Evolutionary conservation across 2,888 invertebrate genomes (phyloP), one percentile per base, ranked within the genome.

Genomic region (Rhimphoctona megacephalus): DNA sequence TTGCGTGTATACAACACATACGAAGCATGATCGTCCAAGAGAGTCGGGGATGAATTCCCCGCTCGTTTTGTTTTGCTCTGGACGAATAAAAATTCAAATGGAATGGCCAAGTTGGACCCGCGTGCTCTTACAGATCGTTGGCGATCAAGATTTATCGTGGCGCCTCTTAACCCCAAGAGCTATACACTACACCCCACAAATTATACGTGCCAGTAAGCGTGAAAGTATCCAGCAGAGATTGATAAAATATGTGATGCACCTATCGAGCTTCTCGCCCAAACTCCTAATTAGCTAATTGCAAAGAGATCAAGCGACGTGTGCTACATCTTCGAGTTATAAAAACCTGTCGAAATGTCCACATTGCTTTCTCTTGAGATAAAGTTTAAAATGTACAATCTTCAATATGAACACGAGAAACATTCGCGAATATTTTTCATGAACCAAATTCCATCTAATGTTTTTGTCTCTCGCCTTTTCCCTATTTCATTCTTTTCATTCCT

Each of bases 141-240:
- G 43, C 36, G 66, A 83, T 76, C 79, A 80, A 80, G 70, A 85
- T 85, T 83, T 80, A 85, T 83, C 77, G 78, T 64, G 54, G 64
- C 4, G 22, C 76, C 57, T 80, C 70, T 74, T 77, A 70, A 70
- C 69, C 77, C 69, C 30, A 81, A 69, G 61, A 67, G 33, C 67
- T 36, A 69, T 76, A 69, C 76, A 61, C 33, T 57, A 73, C 66
- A 73, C 22, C 43, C 33, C 67, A 61, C 39, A 49, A 70, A 77
- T 81, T 76, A 76, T 52, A 46, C 52, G 72, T 70, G 61, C 81
- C 70, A 72, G 57, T 49, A 57, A 39, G 61, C 43, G 61, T 36
- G 61, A 64, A 70, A 80, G 57, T 80, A 74, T 80, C 19, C 49
- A 36, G 61, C 33, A 17, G 61, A 61, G 49, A 33, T 64, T 25